Evolutionary conservation across 2,113 vertebrate genomes (phyloP), one percentile per base, ranked within the genome.

Genomic region (Pyrgilauda ruficollis): DNA sequence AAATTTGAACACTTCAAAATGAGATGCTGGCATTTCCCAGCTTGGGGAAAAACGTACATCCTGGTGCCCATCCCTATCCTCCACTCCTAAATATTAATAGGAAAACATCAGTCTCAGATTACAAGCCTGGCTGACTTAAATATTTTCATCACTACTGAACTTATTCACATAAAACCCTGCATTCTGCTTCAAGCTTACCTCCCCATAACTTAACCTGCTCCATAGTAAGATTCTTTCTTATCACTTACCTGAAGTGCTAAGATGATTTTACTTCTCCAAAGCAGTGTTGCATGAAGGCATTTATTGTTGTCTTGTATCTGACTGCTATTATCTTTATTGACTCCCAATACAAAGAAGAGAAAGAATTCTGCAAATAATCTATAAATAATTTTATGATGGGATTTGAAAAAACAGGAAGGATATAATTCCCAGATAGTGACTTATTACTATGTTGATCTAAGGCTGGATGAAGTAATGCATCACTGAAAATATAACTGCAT

Each of bases 361-460:
- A 70, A 61, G 8, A 83, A 89, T 81, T 84, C 83, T 90, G 66
- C 37, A 95, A 90, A 90, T 81, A 94, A 93, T 82, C 76, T 37
- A 78, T 58, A 95, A 84, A 91, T 67, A 77, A 87, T 64, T 90
- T 94, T 68, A 93, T 53, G 7, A 89, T 37, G 37, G 26, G 28
- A 84, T 92, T 84, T 67, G 56, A 78, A 92, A 95, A 93, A 59
- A 31, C 13, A 84, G 49, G 64, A 94, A 90, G 37, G 11, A 80
- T 55, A 76, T 58, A 75, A 85, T 55, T 33, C 39, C 33, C 55
- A 87, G 78, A 85, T 61, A 94, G 89, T 62, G 66, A 94, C n/a
- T 84, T 87, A 19, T 18, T 85, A 67, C 55, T 78, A 86, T 85
- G 89, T 91, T 85, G 56, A 91, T 44, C 28, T 74, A 84, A 82